Evolutionary conservation across 1,140 invertebrate species (phyloP).

Genomic region (Phthorimaea operculella): DNA sequence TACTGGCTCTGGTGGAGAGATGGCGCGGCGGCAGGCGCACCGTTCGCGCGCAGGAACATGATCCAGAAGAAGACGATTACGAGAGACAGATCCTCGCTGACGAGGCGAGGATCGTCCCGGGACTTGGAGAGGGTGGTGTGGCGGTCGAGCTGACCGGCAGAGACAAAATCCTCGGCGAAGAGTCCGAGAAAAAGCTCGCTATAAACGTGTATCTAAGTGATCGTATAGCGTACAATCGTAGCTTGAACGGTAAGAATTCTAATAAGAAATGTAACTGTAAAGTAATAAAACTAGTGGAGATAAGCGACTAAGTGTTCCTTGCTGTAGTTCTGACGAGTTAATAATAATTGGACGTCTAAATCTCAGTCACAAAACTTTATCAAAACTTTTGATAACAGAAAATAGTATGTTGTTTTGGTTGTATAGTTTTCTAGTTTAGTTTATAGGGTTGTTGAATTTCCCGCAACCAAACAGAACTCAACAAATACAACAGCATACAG

Average conservation of each 20-base stretch:
- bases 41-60: slow-evolving; percentile 25
- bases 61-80: slow-evolving; percentile 31
- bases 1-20: slow-evolving; percentile 46
- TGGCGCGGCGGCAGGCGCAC: slow-evolving; percentile 47
- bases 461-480: no score
- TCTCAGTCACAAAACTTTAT: no score
- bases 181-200: slow-evolving; percentile 50
- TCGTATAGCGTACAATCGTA: slow-evolving; percentile 52
- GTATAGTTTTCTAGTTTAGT: no score
- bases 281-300: no score
- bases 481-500: no score
- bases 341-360: no score
- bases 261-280: no score
- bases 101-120: slow-evolving; percentile 46
- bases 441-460: no score
- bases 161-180: slow-evolving; percentile 42
- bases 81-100: slow-evolving; percentile 48
- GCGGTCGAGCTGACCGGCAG: slow-evolving; percentile 38
- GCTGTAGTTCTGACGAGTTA: no score
- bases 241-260: slow-evolving; percentile 36
- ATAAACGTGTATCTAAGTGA: slow-evolving; percentile 60
- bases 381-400: no score
- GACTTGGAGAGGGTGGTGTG: slow-evolving; percentile 48
- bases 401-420: no score
- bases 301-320: no score